Evolutionary conservation across 92 coral and sea anemone genomes (phyloP).

Genomic region (Diadumene lineata): DNA sequence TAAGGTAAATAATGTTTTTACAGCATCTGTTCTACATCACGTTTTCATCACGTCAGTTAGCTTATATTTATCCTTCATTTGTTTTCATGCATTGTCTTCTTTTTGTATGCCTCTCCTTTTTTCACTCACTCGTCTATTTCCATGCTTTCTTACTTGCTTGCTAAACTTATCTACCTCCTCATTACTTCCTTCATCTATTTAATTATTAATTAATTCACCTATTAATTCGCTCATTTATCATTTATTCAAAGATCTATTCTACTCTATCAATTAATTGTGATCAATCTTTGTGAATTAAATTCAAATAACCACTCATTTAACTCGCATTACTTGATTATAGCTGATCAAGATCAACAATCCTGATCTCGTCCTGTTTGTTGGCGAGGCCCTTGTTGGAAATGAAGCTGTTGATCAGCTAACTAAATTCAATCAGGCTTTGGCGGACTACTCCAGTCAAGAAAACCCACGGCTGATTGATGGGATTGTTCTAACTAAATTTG

Average conservation of each 20-base stretch:
- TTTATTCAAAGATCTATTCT: too few species aligned
- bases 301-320: too few species aligned
- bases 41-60: too few species aligned
- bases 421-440: conserved; percentile 95
- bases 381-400: conserved; percentile 97
- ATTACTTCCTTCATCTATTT: too few species aligned
- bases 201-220: neutral
- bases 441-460: conserved; percentile 88
- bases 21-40: too few species aligned
- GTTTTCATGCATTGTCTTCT: neutral
- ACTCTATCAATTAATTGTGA: too few species aligned
- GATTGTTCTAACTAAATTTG: conserved; percentile 93
- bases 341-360: conserved; percentile 93
- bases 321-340: too few species aligned
- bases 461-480: conserved; percentile 98
- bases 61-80: neutral
- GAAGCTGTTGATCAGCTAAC: conserved; percentile 97
- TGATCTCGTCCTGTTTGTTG: conserved; percentile 94
- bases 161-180: too few species aligned
- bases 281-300: too few species aligned
- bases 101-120: neutral
- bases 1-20: conserved; percentile 86
- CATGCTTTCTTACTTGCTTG: too few species aligned
- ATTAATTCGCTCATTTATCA: neutral
- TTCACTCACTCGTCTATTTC: neutral